Conservation (phyloP, 2,113 vertebrate species). For the Apaloderma vittatum region DNA sequence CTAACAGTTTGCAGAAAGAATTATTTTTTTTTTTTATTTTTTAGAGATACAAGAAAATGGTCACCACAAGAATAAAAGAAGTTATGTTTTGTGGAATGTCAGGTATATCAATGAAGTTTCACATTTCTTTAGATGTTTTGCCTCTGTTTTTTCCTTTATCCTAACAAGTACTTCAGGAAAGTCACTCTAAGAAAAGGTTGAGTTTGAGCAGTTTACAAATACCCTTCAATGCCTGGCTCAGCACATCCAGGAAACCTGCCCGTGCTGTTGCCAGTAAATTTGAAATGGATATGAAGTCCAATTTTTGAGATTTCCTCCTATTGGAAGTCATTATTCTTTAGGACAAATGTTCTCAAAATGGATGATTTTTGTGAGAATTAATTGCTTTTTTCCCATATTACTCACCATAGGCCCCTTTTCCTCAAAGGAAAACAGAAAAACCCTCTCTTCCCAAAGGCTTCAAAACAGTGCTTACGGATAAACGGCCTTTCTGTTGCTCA, state of each 20-base stretch:
- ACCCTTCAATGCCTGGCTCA: not conserved
- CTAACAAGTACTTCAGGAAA: not conserved
- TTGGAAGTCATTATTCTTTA: not conserved
- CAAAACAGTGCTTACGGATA: not conserved
- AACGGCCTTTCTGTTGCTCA: not conserved
- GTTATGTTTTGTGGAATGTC: not conserved
- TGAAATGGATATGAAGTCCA: not conserved
- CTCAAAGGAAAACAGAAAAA: not conserved
- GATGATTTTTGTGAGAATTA: not conserved
- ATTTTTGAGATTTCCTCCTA: not conserved
- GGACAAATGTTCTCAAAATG: not conserved
- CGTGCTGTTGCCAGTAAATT: not conserved
- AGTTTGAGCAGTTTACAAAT: not conserved
- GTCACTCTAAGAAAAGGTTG: not conserved
- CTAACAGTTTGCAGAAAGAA: rapidly evolving
- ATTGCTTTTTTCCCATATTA: not conserved
- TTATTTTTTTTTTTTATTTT: too few relatives aligned
- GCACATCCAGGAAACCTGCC: not conserved
- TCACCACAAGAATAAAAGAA: not conserved
- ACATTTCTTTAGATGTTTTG: not conserved
- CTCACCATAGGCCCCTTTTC: not conserved
- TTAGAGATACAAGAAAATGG: not conserved
- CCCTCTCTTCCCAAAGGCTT: not conserved
- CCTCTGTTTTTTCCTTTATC: not conserved
- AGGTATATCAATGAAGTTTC: not conserved